Base-by-base conservation (phyloP, 2,888 invertebrate genomes). In the Thelaira solivaga region DNA sequence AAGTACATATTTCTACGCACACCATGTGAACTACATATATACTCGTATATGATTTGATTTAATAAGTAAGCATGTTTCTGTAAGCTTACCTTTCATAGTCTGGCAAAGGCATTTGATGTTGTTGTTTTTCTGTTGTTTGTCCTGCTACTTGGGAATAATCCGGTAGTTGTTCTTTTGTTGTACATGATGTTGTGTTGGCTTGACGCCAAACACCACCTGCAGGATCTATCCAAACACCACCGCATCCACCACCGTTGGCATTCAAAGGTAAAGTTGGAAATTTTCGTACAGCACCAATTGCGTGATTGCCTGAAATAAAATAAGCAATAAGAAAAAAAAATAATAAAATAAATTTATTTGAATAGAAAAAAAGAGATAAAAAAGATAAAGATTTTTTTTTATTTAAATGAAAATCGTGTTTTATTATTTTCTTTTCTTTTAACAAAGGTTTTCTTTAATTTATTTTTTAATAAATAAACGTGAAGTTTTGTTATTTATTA, bases 221-320 rank as follows among this genome's bases (percentile, higher is more conserved):
- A 53, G 89, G 89, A 88, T 89, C 89, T 84, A 89, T 89, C 89
- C 89, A 89, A 65, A 89, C 85, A 26, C 77, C 89, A 71, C 85
- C 86, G 41, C n/a, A n/a, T n/a, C n/a, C n/a, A n/a, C 73, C 65
- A 11, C 88, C 88, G 67, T 85, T 88, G 49, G 87, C 84, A 83
- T 88, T 89, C 82, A 89, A 84, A 72, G 89, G 89, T 76, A 89
- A 83, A 67, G 89, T 89, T 80, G 89, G 89, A 83, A 89, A 89
- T 85, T 89, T 89, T 85, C 89, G 86, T 83, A 89, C 89, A 82
- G 89, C 88, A 82, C 89, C 89, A 84, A 89, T 89, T 86, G 89
- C 88, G 88, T 89, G 89, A 89, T 89, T 89, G 77, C 89, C 89
- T 89, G 83, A 82, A 87, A 88, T 88, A 65, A 80, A 64, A 55